A percentile compares a stretch with the other conserved stretches of the same genome.
These are phyloP conservation scores for Macaria notata DNA, from an alignment of 2,888 invertebrate species.

Conservation along the genomic window DNA sequence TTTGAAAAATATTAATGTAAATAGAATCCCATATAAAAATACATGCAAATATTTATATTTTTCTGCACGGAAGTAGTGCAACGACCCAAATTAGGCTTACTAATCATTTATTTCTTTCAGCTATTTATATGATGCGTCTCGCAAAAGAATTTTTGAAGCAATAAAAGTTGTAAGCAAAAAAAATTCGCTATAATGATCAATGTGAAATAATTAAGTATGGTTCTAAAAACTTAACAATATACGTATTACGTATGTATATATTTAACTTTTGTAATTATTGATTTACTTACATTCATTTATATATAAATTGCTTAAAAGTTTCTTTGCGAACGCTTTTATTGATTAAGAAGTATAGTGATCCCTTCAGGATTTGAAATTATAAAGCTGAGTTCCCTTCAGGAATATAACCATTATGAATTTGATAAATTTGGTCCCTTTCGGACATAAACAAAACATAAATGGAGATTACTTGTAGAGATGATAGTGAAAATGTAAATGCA, in stretches of 20 bases:
- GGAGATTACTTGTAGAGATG: not conserved
- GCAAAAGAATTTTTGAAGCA: conserved; percentile 7
- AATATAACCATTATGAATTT: no score
- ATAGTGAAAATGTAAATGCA: conserved; percentile 7
- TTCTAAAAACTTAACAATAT: no score
- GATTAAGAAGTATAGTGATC: conserved; percentile 8
- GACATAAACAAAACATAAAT: not conserved
- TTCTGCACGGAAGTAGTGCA: no score
- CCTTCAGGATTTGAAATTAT: conserved; percentile 19
- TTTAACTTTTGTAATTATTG: not conserved
- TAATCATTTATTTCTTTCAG: conserved; percentile 42
- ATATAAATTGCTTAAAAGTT: conserved; percentile 3
- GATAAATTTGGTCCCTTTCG: conserved; percentile 8
- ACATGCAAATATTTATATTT: conserved; percentile 21
- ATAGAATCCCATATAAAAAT: conserved; percentile 8
- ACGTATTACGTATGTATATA: no score
- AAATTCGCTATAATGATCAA: no score
- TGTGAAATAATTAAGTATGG: no score
- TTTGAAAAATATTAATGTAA: conserved; percentile 7
- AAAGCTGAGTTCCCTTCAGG: not conserved
- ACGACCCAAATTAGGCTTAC: conserved; percentile 24
- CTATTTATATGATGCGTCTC: conserved; percentile 9
- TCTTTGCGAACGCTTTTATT: conserved; percentile 13
- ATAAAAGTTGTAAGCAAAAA: no score
- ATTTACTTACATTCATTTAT: not conserved